Conservation (phyloP, 2,113 vertebrate genomes). For the rabbit (Oryctolagus cuniculus) region DNA sequence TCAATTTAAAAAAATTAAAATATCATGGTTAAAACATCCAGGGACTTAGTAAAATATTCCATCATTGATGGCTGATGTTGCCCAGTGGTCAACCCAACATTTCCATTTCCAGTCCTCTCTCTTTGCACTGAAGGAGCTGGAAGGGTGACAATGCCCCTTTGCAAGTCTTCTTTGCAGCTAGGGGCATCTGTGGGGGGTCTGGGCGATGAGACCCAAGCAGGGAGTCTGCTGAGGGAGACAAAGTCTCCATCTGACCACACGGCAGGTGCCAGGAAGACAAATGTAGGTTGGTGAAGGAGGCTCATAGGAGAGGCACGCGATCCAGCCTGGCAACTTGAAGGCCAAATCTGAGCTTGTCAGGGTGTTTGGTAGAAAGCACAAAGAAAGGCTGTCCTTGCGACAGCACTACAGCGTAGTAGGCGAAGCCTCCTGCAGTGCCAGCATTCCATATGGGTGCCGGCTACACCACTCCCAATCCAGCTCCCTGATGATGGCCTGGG, state of each 20-base stretch:
- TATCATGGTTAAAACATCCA: neutral
- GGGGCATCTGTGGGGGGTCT: neutral
- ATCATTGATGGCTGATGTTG: neutral
- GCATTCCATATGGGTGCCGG: no score
- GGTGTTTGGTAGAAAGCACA: neutral
- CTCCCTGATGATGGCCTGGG: no score
- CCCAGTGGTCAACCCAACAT: neutral
- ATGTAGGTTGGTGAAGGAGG: neutral
- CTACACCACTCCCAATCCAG: no score
- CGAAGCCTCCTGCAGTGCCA: no score
- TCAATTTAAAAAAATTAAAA: neutral
- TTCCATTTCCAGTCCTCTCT: neutral
- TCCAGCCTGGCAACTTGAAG: neutral
- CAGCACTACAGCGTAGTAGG: no score
- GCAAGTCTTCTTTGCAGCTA: neutral
- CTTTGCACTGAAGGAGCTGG: rapidly evolving
- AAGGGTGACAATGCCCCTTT: neutral
- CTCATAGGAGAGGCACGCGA: neutral
- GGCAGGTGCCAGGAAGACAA: neutral
- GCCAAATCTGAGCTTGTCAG: neutral
- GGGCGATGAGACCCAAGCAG: neutral
- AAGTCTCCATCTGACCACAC: no score
- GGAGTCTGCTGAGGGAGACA: neutral
- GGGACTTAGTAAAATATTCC: neutral
- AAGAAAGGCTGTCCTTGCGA: neutral